Conservation (phyloP, 2,888 invertebrate genomes). For the Trichogramma dendrolimi region DNA sequence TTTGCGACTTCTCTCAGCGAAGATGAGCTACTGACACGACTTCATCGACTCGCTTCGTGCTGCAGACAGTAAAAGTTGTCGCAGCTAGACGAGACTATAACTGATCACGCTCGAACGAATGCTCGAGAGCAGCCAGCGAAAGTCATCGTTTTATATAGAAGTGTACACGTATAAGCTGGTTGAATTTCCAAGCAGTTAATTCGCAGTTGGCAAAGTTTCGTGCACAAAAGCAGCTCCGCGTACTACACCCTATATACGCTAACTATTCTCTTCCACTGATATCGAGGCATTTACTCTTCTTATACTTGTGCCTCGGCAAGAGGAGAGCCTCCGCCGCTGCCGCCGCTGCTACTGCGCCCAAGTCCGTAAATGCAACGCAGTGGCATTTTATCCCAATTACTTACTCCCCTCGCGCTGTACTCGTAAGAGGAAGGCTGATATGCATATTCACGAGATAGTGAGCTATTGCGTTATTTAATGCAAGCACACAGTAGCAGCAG, state of each 20-base stretch:
- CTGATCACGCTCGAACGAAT: too few relatives aligned
- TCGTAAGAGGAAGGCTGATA: constrained; percentile 27
- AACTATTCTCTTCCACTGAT: constrained; percentile 1
- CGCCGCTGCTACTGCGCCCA: neutral
- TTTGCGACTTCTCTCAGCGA: too few relatives aligned
- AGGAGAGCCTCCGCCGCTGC: neutral
- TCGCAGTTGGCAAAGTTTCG: neutral
- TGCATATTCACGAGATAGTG: constrained; percentile 38
- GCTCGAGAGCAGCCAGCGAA: too few relatives aligned
- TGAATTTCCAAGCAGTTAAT: constrained; percentile 27
- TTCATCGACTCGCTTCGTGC: too few relatives aligned
- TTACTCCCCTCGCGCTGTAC: constrained; percentile 9
- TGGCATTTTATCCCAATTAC: too few relatives aligned
- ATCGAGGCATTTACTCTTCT: constrained; percentile 21
- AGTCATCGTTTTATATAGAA: too few relatives aligned
- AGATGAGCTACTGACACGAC: too few relatives aligned
- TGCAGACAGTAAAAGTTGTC: too few relatives aligned
- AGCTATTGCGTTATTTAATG: constrained; percentile 36
- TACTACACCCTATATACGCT: neutral
- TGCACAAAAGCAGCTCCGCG: neutral
- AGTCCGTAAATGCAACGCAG: too few relatives aligned
- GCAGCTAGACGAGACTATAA: too few relatives aligned
- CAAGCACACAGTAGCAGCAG: constrained; percentile 16
- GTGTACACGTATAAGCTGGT: neutral
- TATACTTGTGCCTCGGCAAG: constrained; percentile 7